Base-by-base conservation (phyloP, 2,888 invertebrate genomes). In the Eulithis prunata region DNA sequence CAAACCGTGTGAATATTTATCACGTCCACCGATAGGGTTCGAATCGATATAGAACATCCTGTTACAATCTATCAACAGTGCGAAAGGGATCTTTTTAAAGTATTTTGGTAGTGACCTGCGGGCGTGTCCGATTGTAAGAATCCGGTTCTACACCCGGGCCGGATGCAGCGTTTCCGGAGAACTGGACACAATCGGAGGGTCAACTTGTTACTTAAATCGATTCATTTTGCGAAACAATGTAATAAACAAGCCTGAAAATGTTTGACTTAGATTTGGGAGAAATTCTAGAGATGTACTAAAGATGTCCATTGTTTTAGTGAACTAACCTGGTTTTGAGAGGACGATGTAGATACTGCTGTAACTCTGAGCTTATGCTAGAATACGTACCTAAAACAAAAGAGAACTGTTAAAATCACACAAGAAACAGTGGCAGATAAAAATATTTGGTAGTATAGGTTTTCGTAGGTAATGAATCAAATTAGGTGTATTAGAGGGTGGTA, bases 21-120 rank as follows among this genome's bases (percentile, higher is more conserved):
- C 74, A 75, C 76, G 66, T 75, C 71, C 72, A 75, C 76, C 79
- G 77, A 77, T 80, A 78, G 75, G 79, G 75, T 78, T 77, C 75
- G 77, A 86, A 86, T 85, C 83, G 83, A 85, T 85, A 84, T 81
- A 80, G 82, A 85, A 80, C 80, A 83, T 85, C 85, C 84, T 83
- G 80, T 77, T 80, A 81, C 84, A 84, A 86, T 86, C 84, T 84
- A 86, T 88, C 85, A 85, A 77, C 73, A 77, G 81, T 79, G 79
- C 75, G 75, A 78, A 79, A 78, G 74, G 76, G 75, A 78, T 79
- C 79, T 83, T 79, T 21, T 85, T 83, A 83, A 84, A 84, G 83
- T 85, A 84, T 87, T 86, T 86, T 79, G 78, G 78, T 71, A 75
- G 77, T 84, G 81, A 84, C 84, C 86, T 82, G 83, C 79, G 85